Evolutionary conservation across 1,140 invertebrate genomes (phyloP), one percentile per base, ranked within the genome.

Genomic region (Heliconius melpomene): DNA sequence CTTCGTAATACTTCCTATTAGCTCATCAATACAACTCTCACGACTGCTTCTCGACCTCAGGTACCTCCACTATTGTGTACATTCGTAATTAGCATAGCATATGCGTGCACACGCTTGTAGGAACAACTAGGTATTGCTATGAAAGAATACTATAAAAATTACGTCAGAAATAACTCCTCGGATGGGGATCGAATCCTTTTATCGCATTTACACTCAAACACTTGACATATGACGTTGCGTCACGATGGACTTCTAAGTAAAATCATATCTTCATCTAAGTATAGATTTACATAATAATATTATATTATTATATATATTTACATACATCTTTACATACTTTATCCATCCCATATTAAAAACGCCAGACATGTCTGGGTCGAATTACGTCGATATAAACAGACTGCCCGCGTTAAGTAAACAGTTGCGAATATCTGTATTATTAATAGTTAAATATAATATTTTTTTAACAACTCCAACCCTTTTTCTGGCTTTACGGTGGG

Each of bases 21-120:
- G 60, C 60, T 66, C 60, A 66, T 66, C 60, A 29, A 66, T 66
- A 66, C 60, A 26, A 29, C 66, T 76, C 32, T 60, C 73, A 54
- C 73, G 73, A 29, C 46, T 74, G 38, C 46, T n/a, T 8, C 54
- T 54, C 36, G 74, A 66, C 74, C 74, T 75, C 74, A 57, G 18
- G 60, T 54, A 66, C 50, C 29, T 32, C 3, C 11, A 32, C 74
- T 75, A 60, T 60, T 75, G 74, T 75, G 18, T 70, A 76, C 57
- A 66, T 40, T 76, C 74, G 11, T 70, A 76, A 40, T 40, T 76
- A 70, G 57, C 57, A 20, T 18, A 11, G 16, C 7, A 9, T 66
- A 76, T 66, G 54, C 57, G 74, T 66, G 54, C 72, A 74, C 40
- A 29, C 72, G 46, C 46, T n/a, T 74, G 9, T 46, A 11, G 72